phyloP scores from a whole-genome alignment of 2,888 invertebrate genomes.

The Macrosiphum euphorbiae region DNA sequence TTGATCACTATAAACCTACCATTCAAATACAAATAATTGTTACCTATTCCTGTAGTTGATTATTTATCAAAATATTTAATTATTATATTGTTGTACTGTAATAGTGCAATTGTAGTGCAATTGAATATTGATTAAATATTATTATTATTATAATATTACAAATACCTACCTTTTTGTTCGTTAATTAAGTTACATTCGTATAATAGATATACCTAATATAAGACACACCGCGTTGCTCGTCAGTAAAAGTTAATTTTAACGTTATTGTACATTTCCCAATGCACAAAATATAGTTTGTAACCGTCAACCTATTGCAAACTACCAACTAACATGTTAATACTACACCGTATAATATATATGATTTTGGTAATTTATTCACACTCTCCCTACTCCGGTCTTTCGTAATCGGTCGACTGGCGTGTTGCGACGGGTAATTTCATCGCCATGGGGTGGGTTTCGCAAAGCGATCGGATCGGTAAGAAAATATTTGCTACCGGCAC shows the following conservation, averaged over 20 bases:
- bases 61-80: background rate
- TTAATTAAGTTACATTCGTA: background rate
- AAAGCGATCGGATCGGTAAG: background rate
- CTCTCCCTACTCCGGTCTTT: background rate
- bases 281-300: background rate
- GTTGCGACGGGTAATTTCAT: too few species aligned
- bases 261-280: background rate
- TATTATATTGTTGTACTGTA: background rate
- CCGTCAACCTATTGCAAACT: background rate
- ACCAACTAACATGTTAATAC: background rate
- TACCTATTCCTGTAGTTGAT: background rate
- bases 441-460: background rate
- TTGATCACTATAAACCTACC: background rate
- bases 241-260: background rate
- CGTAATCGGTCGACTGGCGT: background rate
- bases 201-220: background rate
- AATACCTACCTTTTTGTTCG: background rate
- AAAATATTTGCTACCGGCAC: background rate
- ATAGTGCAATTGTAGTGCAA: background rate
- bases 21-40: background rate
- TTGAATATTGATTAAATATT: background rate
- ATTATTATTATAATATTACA: background rate
- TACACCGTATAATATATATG: background rate
- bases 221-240: background rate
- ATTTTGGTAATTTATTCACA: background rate